Conservation (phyloP, 2,888 invertebrate species). For the Flexamia atlantica region DNA sequence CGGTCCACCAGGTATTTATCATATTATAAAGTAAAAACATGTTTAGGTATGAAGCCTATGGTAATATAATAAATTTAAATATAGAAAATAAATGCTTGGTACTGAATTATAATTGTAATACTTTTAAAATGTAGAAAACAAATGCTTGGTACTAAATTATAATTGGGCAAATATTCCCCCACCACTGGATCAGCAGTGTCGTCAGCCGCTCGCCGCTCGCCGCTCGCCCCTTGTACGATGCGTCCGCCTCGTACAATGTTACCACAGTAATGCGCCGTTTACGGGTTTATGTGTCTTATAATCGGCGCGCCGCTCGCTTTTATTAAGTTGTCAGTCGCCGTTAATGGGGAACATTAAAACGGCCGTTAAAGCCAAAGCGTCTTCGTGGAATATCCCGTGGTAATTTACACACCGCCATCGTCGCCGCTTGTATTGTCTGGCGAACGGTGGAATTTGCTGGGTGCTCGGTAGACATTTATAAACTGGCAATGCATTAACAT, state of each 20-base stretch:
- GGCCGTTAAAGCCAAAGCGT: constrained; percentile 54
- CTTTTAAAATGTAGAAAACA: too few relatives aligned
- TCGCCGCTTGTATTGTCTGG: background rate
- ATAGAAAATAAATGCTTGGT: too few relatives aligned
- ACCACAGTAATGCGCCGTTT: constrained; percentile 13
- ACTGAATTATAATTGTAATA: too few relatives aligned
- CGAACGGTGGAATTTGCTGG: background rate
- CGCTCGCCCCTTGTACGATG: background rate
- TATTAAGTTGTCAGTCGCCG: constrained; percentile 57
- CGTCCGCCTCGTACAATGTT: constrained; percentile 14
- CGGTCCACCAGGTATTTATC: too few relatives aligned
- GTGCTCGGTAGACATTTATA: background rate
- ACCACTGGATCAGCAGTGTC: too few relatives aligned
- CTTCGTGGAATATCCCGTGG: constrained; percentile 1
- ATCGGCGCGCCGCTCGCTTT: constrained; percentile 47
- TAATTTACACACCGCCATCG: background rate
- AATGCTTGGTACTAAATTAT: too few relatives aligned
- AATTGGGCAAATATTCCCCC: too few relatives aligned
- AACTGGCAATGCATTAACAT: background rate
- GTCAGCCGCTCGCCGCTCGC: background rate
- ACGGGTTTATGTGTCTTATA: constrained; percentile 40
- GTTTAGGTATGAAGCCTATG: too few relatives aligned
- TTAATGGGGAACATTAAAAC: constrained; percentile 57
- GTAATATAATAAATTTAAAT: too few relatives aligned
- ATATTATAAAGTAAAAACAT: too few relatives aligned